Conservation (phyloP, 2,797 vertebrate species). For the Rallus crepitans region DNA sequence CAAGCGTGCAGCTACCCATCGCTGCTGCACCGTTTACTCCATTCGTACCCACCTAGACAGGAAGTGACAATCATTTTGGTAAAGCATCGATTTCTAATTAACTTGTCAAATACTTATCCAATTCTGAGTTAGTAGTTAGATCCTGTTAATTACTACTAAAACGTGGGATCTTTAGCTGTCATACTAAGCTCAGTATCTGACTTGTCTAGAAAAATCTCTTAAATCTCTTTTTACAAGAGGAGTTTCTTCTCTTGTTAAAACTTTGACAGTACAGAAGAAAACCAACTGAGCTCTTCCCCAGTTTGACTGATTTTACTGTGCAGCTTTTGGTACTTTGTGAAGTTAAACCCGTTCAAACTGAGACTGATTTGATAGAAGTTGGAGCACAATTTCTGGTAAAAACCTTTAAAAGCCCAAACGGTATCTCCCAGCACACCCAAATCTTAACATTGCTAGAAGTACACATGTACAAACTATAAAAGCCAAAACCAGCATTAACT, state of each 20-base stretch:
- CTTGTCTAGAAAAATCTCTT: neutral
- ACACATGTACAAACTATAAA: neutral
- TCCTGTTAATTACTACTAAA: neutral
- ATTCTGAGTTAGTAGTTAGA: neutral
- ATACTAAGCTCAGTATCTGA: neutral
- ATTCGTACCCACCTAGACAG: neutral
- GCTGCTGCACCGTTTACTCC: neutral
- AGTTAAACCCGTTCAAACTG: neutral
- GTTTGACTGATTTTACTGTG: neutral
- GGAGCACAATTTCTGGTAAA: neutral
- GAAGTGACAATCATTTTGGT: neutral
- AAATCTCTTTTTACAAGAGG: neutral
- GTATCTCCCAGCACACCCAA: conserved; percentile 7
- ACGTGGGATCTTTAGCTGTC: neutral
- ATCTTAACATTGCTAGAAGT: neutral
- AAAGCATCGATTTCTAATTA: neutral
- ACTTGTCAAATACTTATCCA: neutral
- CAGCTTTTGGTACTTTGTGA: neutral
- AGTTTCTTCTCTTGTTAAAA: neutral
- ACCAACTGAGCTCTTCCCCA: neutral
- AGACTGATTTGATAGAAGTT: neutral
- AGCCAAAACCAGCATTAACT: neutral
- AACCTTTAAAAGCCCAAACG: neutral
- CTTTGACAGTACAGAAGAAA: neutral
- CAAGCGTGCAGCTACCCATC: neutral